Conservation (phyloP, 2,797 vertebrate genomes). For the Calcarius lapponicus region DNA sequence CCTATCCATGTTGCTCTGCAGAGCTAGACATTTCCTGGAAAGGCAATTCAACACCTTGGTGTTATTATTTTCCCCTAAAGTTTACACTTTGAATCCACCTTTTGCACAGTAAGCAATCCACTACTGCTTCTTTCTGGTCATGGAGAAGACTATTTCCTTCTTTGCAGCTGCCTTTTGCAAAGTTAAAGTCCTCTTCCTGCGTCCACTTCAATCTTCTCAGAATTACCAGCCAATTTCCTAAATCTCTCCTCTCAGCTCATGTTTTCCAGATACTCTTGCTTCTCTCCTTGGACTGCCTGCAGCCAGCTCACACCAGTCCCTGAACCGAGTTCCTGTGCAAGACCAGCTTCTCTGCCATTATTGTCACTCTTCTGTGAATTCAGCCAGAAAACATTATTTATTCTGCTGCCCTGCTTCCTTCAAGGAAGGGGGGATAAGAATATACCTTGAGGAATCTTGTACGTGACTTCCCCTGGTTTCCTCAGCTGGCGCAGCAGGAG, state of each 20-base stretch:
- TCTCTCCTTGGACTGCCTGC: not conserved
- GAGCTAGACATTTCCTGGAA: not conserved
- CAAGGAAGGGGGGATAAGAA: not conserved
- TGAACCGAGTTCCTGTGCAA: accelerated
- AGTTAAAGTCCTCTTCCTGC: not conserved
- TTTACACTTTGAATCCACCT: not conserved
- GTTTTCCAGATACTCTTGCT: not conserved
- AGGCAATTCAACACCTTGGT: not conserved
- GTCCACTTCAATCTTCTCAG: not conserved
- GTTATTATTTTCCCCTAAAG: not conserved
- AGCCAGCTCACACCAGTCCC: not conserved
- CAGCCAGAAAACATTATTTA: not conserved
- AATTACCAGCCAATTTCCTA: not conserved
- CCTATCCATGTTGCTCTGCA: not conserved
- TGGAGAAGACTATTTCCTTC: not conserved
- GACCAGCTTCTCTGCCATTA: not conserved
- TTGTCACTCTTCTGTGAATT: not conserved
- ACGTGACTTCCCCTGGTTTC: conserved; percentile 84
- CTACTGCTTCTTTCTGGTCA: not conserved
- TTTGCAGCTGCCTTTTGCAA: not conserved
- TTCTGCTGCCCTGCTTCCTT: not conserved
- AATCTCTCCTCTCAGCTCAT: not conserved
- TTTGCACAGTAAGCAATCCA: not conserved
- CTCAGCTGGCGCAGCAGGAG: conserved; percentile 83
- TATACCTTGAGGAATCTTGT: conserved; percentile 90